These are phyloP conservation scores for Leptoteleia sp. DNA, from an alignment of 1,140 invertebrate genomes.

Conservation along the genomic window DNA sequence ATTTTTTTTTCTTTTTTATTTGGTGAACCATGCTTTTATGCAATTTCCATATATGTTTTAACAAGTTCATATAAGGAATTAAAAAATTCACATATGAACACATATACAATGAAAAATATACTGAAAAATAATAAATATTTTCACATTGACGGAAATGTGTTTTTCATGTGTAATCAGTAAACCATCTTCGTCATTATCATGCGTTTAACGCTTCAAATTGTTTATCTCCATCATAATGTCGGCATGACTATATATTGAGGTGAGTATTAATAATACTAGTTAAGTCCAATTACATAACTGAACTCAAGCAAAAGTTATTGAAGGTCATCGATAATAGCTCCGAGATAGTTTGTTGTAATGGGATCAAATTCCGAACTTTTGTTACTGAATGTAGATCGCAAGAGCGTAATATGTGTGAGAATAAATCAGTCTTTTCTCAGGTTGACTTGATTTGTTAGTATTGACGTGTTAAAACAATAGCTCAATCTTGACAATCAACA, in stretches of 20 bases:
- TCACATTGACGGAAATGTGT: too few species aligned
- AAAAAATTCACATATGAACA: too few species aligned
- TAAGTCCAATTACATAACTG: slow-evolving; percentile 24
- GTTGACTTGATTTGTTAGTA: slow-evolving; percentile 16
- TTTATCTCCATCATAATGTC: background rate
- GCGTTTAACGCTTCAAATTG: background rate
- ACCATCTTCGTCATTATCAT: background rate
- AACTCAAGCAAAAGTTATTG: slow-evolving; percentile 33
- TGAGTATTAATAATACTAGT: slow-evolving; percentile 28
- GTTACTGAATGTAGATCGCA: slow-evolving; percentile 20
- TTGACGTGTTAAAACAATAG: too few species aligned
- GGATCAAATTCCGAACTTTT: slow-evolving; percentile 31
- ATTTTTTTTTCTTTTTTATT: too few species aligned
- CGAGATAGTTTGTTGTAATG: slow-evolving; percentile 13
- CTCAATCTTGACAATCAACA: too few species aligned
- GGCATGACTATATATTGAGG: slow-evolving; percentile 8
- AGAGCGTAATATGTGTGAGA: slow-evolving; percentile 14
- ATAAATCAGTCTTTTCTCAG: background rate
- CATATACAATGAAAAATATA: too few species aligned
- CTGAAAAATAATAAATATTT: too few species aligned
- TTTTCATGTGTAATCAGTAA: background rate
- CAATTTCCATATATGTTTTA: too few species aligned
- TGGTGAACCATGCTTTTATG: too few species aligned
- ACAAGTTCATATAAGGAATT: too few species aligned
- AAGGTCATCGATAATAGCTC: slow-evolving; percentile 29